Conservation (phyloP, 2,113 vertebrate species). For the Taurulus bubalis region DNA sequence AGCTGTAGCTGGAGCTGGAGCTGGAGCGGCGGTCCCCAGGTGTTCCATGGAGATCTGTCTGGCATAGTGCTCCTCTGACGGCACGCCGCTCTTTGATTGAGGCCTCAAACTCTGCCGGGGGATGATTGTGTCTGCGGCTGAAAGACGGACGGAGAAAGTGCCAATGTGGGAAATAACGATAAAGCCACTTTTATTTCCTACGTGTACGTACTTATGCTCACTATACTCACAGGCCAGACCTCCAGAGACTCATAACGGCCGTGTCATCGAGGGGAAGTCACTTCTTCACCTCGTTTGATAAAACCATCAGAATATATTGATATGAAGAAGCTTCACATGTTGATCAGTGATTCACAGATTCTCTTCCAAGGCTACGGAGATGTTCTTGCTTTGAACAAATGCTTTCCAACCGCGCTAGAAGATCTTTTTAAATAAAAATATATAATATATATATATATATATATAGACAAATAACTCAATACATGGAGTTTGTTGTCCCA, state of each 20-base stretch:
- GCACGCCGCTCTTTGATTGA: too few species aligned
- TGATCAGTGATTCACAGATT: background rate
- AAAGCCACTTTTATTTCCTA: conserved; percentile 26
- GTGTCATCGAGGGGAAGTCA: background rate
- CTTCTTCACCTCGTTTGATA: conserved; percentile 10
- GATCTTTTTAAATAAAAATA: too few species aligned
- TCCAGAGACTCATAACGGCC: background rate
- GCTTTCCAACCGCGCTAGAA: background rate
- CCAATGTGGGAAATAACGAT: conserved; percentile 61
- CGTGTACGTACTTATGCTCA: background rate
- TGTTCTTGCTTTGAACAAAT: background rate
- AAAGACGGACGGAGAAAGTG: conserved; percentile 50
- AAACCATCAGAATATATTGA: too few species aligned
- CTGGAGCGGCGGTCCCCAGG: too few species aligned
- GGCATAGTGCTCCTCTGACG: conserved; percentile 10
- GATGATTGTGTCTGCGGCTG: conserved; percentile 58
- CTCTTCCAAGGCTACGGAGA: background rate
- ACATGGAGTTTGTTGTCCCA: too few species aligned
- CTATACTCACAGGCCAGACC: background rate
- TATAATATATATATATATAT: too few species aligned
- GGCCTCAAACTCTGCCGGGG: conserved; percentile 54
- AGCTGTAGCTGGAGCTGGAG: too few species aligned
- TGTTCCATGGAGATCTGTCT: conserved; percentile 66
- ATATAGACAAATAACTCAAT: too few species aligned
- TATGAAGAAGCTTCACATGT: background rate